Base-by-base conservation (phyloP, 1,140 invertebrate species). In the Vanessa tameamea region DNA sequence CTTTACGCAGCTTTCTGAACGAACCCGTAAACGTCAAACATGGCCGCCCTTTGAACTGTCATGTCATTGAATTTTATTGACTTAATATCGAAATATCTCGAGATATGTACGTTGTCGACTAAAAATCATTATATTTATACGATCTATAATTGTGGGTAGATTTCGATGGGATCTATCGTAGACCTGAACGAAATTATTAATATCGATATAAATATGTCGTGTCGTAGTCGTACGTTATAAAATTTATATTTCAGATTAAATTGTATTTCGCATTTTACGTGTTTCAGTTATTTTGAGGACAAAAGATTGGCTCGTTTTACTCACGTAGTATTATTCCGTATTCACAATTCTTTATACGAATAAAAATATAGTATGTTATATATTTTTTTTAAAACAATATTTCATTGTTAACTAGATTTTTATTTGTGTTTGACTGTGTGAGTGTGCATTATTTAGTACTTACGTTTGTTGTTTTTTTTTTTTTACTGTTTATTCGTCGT, bases 291-390 rank as follows among this genome's bases (percentile, higher is more conserved):
- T 65, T 48, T n/a, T 43, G 51, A 57, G 43, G n/a, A 68, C 66
- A 68, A 68, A 68, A 59, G 66, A 68, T 68, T 68, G 65, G 65
- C 50, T 51, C 65, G 51, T 55, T 59, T 68, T 59, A 67, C 37
- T 15, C 53, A 15, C 66, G 66, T 68, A 7, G 14, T 57, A 55
- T 59, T 68, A 68, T 68, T 57, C 4, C 15, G 57, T 37, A 61
- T 37, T 61, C 57, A 61, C 57, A 16, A 37, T 61, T 61, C 57
- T 61, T 61, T 61, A 26, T 61, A 23, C 26, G 57, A 61, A 61
- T 57, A 23, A 31, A n/a, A 61, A 61, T 61, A 15, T 61, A 61
- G 12, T 15, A 43, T n/a, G 26, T 31, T 37, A 23, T 26, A 15
- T 61, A 3, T 23, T 12, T 61, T 37, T 61, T 61, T 61, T 4